These are phyloP conservation scores for Eptatretus burgeri DNA, from an alignment of 2,113 vertebrate genomes.

Conservation along the genomic window DNA sequence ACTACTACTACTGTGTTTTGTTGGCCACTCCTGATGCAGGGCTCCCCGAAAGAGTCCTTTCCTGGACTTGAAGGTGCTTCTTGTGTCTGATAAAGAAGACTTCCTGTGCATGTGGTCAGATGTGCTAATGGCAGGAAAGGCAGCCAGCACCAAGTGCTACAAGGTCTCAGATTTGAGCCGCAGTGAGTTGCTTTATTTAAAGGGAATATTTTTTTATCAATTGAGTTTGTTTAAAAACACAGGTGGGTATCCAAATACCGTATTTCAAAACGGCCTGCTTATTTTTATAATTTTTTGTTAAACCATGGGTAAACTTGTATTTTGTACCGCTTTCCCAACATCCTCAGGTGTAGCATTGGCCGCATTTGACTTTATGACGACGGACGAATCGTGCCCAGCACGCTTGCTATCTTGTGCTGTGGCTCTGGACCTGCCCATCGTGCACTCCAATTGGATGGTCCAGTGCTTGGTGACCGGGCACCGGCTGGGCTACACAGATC, in stretches of 20 bases:
- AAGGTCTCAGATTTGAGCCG: conserved; percentile 24
- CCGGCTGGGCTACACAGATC: conserved; percentile 30
- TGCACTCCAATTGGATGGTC: conserved; percentile 72
- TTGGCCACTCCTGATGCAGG: neutral
- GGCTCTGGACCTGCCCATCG: conserved; percentile 36
- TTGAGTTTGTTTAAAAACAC: conserved; percentile 7
- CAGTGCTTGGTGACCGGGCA: conserved; percentile 61
- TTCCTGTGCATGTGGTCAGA: conserved; percentile 56
- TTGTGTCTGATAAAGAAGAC: conserved; percentile 36
- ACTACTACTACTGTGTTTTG: neutral
- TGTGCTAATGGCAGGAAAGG: conserved; percentile 50
- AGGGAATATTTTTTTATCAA: neutral
- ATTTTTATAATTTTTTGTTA: neutral
- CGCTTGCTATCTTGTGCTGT: conserved; percentile 29
- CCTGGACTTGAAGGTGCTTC: conserved; percentile 31
- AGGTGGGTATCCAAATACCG: neutral
- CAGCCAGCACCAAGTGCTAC: conserved; percentile 35
- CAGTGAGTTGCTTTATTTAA: conserved; percentile 18
- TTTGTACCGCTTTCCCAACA: conserved; percentile 1
- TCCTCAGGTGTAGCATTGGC: conserved; percentile 35
- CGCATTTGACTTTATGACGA: conserved; percentile 51
- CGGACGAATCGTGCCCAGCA: conserved; percentile 32
- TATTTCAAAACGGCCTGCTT: too few species aligned
- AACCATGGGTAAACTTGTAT: neutral
- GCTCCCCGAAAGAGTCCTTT: neutral